Percentiles rank a stretch among this genome's conserved stretches.
Evolutionary conservation across 2,113 vertebrate genomes (phyloP).

Genomic region (Urocolius indicus): DNA sequence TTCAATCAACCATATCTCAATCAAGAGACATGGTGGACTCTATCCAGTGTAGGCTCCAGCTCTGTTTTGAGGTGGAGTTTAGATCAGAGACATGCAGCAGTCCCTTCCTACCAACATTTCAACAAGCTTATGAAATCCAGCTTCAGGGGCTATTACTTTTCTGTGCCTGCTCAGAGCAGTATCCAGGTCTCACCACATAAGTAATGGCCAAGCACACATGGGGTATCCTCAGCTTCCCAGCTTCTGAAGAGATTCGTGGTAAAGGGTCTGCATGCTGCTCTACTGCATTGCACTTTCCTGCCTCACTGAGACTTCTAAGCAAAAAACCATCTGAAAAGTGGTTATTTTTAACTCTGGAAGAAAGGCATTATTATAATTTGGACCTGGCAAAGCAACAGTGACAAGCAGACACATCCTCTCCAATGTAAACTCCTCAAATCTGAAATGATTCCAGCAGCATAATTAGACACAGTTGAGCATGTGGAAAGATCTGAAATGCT

Average conservation of each 20-base stretch:
- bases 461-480: slow-evolving; percentile 23
- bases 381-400: not conserved
- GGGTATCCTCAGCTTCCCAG: not conserved
- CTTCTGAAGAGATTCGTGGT: not conserved
- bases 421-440: not conserved
- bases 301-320: not conserved
- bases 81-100: not conserved
- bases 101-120: not conserved
- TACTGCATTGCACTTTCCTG: not conserved
- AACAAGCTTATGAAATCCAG: not conserved
- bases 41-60: not conserved
- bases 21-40: not conserved
- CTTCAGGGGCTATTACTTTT: not conserved
- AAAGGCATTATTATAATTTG: not conserved
- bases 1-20: no score
- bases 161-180: not conserved
- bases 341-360: slow-evolving; percentile 29
- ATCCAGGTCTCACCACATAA: not conserved
- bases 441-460: slow-evolving; percentile 9
- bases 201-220: not conserved
- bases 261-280: not conserved
- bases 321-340: not conserved
- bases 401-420: not conserved
- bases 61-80: not conserved
- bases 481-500: slow-evolving; percentile 13